Conservation (phyloP, 2,797 vertebrate species). For the Micropoecilia bifurca region DNA sequence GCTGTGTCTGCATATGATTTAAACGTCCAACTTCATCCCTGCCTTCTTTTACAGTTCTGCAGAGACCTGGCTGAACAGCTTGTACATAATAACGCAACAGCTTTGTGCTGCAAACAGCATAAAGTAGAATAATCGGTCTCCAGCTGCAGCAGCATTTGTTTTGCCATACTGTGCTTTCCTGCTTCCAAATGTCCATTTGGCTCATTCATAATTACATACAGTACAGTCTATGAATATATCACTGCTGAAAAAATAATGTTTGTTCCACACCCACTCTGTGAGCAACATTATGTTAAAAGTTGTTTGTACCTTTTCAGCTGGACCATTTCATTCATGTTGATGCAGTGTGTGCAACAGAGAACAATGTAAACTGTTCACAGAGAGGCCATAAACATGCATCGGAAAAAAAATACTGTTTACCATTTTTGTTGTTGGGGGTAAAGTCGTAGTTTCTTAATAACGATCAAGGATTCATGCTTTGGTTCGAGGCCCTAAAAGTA, state of each 20-base stretch:
- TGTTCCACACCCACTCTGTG: conserved; percentile 20
- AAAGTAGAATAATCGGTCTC: conserved; percentile 45
- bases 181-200: conserved; percentile 56
- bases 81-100: conserved; percentile 31
- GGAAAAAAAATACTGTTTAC: conserved; percentile 19
- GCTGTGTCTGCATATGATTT: conserved; percentile 9
- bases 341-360: background rate
- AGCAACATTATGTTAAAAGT: conserved; percentile 12
- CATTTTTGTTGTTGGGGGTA: conserved; percentile 6
- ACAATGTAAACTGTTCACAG: conserved; percentile 19
- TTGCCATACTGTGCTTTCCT: conserved; percentile 26
- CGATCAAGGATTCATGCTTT: background rate
- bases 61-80: conserved; percentile 49
- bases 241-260: conserved; percentile 30
- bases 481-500: background rate
- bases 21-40: conserved; percentile 21
- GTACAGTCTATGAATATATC: conserved; percentile 40
- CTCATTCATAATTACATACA: conserved; percentile 47
- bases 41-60: conserved; percentile 26
- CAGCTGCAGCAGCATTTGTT: conserved; percentile 41
- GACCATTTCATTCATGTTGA: conserved; percentile 22
- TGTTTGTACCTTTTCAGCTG: conserved; percentile 17
- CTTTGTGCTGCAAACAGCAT: conserved; percentile 48
- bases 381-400: conserved; percentile 8
- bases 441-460: background rate